Evolutionary conservation across 2,113 vertebrate species (phyloP), one percentile per base, ranked within the genome.

Genomic region (Esox niger): DNA sequence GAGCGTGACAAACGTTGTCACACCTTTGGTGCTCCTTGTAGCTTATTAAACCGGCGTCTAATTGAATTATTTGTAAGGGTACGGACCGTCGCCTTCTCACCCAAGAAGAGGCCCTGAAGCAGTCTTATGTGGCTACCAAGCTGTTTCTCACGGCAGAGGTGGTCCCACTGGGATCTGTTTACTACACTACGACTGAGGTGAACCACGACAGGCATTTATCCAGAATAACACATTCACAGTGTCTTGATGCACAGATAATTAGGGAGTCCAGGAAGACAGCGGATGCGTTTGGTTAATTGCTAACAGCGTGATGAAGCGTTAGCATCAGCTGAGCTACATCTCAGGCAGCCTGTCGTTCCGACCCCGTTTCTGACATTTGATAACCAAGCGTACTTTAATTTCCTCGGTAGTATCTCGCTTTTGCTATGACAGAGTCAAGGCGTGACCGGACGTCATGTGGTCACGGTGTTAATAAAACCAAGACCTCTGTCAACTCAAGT

Each of bases 1-100:
- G 68, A 79, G 83, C 80, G 70, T 81, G 64, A 83, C 79, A 83
- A 81, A 83, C 77, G 69, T 68, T 69, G 65, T 79, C 80, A 83
- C 75, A 83, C 75, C 70, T 80, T 69, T 72, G 49, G 63, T 68
- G 78, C 74, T 79, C 56, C 81, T 82, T 76, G 77, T 68, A 74
- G 79, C 75, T 74, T n/a, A n/a, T n/a, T 70, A 55, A 65, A 61
- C 75, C 78, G 66, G 72, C 73, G 71, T 80, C 73, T 82, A 80
- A 84, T 84, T 74, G 38, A 78, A 84, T 84, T 82, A 80, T 69
- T 79, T 62, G 68, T 65, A 54, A 55, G 61, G 46, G 35, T 31
- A 33, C 21, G 47, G 61, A 54, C 55, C 10, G 58, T 27, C 70
- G 65, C 69, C 10, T 71, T 73, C 54, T 76, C 66, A 66, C 71